Base-by-base conservation (phyloP, 1,140 invertebrate species). In the Panagrolaimus sp. region DNA sequence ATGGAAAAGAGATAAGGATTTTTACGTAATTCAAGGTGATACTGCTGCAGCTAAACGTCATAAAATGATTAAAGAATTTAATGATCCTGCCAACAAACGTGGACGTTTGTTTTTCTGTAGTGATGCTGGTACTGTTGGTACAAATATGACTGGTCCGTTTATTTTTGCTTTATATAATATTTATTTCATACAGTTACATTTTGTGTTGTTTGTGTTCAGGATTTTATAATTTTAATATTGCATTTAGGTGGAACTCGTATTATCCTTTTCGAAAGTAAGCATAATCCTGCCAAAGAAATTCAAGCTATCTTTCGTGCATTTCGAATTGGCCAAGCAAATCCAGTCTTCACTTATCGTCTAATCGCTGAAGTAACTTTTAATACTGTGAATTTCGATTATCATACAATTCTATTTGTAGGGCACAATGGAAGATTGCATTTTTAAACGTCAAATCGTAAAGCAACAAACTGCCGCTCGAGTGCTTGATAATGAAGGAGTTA, bases 231-330 rank as follows among this genome's bases (percentile, higher is more conserved):
- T 38, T 7, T 38, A 4, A 4, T 2, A 4, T 38, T 38, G 31
- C 7, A 4, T 38, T 38, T 38, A 38, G 31, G 31, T 82, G 80
- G 88, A 5, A 89, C 88, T 1, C 82, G 88, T 68, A 84, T 90
- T 23, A 78, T 90, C 51, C 84, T 90, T 5, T 89, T 87, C 78
- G 89, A 90, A 81, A 87, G 88, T 61, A 89, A 90, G 81, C 90
- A 89, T 89, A 90, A 90, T 84, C 89, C 89, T 42, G 89, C 89
- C 11, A 88, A 87, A 72, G 89, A 90, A 83, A 76, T 87, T 45
- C 89, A 90, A 85, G 88, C 89, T 11, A 89, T 89, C 88, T 86
- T 88, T 23, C 82, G 89, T 68, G 87, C 89, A 31, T 90, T 89
- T 88, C 82, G 89, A 72, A 88, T 89, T 76, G 89, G 89, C 1